These are phyloP conservation scores for Perca fluviatilis DNA, from an alignment of 2,113 vertebrate species.

Conservation along the genomic window DNA sequence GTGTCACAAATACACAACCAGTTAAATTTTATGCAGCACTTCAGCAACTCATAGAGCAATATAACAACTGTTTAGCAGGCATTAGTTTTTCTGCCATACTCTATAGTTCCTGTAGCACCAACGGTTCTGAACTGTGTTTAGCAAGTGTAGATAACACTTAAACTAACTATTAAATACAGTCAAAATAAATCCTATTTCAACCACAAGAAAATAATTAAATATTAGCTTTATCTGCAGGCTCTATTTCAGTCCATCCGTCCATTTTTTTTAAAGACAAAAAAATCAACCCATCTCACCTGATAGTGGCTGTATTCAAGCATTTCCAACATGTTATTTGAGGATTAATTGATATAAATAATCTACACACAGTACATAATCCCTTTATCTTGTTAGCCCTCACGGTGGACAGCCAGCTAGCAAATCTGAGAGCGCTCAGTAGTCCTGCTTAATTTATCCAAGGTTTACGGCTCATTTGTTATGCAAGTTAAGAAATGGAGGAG, in stretches of 20 bases:
- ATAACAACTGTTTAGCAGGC: neutral
- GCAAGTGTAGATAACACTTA: neutral
- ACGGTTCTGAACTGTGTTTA: neutral
- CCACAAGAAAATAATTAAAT: neutral
- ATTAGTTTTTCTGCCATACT: neutral
- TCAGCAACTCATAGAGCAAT: neutral
- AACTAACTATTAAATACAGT: neutral
- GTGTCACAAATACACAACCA: neutral
- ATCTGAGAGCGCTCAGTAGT: conserved; percentile 46
- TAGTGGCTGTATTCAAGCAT: conserved; percentile 99
- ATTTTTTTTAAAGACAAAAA: conserved; percentile 3
- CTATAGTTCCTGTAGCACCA: neutral
- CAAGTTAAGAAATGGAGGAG: conserved; percentile 86
- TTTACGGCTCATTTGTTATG: conserved; percentile 91
- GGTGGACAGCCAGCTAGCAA: conserved; percentile 48
- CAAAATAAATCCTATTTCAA: neutral
- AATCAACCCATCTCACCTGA: conserved; percentile 88
- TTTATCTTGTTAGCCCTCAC: conserved; percentile 56
- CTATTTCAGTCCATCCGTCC: neutral
- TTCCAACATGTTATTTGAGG: conserved; percentile 89
- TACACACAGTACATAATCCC: conserved; percentile 71
- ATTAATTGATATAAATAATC: conserved; percentile 28
- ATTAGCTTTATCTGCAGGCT: neutral
- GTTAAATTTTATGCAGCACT: neutral
- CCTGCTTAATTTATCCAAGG: conserved; percentile 85